These are phyloP conservation scores for Todiramphus saurophagus DNA, from an alignment of 2,113 vertebrate species.

Conservation along the genomic window DNA sequence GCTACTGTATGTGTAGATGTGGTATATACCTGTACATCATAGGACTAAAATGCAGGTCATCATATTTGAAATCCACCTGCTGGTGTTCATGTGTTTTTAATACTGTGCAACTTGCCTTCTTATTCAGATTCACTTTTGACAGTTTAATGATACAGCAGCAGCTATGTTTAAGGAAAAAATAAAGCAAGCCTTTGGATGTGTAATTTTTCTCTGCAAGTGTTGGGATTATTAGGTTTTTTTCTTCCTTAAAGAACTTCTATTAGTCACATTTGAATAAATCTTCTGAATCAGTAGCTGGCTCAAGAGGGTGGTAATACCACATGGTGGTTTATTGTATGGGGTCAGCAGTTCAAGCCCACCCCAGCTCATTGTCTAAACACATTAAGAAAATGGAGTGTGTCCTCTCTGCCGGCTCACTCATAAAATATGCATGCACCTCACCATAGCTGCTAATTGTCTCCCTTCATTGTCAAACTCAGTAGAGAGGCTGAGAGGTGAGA, in stretches of 20 bases:
- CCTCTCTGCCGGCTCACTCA: not conserved
- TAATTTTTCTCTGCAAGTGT: not conserved
- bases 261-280: not conserved
- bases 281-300: not conserved
- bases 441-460: slow-evolving; percentile 14
- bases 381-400: not conserved
- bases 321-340: not conserved
- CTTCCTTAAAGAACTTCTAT: not conserved
- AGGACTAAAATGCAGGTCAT: not conserved
- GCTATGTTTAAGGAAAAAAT: not conserved
- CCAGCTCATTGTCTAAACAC: not conserved
- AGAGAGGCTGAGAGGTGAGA: not conserved
- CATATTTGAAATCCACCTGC: not conserved
- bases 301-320: not conserved
- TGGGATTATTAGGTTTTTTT: not conserved
- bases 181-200: not conserved
- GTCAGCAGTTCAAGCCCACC: not conserved
- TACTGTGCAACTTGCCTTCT: not conserved
- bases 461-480: slow-evolving; percentile 5
- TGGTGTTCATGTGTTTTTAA: not conserved
- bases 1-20: not conserved
- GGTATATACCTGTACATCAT: not conserved
- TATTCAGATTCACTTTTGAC: not conserved
- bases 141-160: not conserved
- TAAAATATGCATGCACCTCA: slow-evolving; percentile 6